Base-by-base conservation (phyloP, 2,113 vertebrate species). In the Peromyscus polionotus region DNA sequence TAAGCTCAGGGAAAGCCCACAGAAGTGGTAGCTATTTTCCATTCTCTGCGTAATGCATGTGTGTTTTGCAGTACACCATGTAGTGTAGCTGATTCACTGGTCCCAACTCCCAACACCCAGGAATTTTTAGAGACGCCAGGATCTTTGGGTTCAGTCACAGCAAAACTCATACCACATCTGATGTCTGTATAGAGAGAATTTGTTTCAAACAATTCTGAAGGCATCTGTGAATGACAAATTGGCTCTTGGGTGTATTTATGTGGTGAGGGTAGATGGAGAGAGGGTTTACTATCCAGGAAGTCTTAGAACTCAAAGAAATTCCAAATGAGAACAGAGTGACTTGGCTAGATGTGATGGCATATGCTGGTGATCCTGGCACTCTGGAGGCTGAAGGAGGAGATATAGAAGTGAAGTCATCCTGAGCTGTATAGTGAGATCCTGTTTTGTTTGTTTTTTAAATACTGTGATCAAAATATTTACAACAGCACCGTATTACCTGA, bases 1-100 rank as follows among this genome's bases (percentile, higher is more conserved):
- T 97, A 97, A 97, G 84, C 92, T 94, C 57, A 67, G 95, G 96
- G 95, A 97, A 95, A 96, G 57, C 92, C 90, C 95, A 93, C 24
- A 98, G 93, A 63, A n/a, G 63, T 87, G 48, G 83, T 83, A 57
- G 61, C 61, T 91, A 63, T 91, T 97, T 97, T 97, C 92, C 95
- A 94, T 42, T 95, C 90, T 94, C 88, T 92, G 61, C 67, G 90
- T 73, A 39, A 65, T 94, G 73, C 48, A 22, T 85, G 33, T 76
- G 61, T 54, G 63, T 90, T 96, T 93, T 97, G 75, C 10, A 79
- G 51, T 22, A 14, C 77, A 33, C 33, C 48, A 72, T 48, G n/a
- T 65, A 96, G 16, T 61, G 63, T 83, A 73, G 14, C 36, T 89
- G 19, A 42, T 93, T 94, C 19, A 1, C 90, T 94, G n/a, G 59